Evolutionary conservation across 2,888 invertebrate species (phyloP).

Genomic region (Acanthoscelides obtectus): DNA sequence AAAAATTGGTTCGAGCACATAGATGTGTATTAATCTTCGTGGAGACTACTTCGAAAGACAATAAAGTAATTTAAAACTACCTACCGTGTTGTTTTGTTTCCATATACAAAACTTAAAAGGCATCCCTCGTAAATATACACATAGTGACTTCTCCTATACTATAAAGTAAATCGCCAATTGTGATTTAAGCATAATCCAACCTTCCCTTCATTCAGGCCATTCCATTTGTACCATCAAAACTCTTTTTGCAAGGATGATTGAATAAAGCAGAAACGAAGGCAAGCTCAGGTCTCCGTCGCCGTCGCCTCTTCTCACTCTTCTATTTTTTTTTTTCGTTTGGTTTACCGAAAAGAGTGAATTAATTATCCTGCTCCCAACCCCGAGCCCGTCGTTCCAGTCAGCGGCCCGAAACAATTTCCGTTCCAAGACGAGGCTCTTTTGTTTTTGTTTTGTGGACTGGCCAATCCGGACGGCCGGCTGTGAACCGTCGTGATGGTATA

Average conservation of each 20-base stretch:
- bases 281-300: neutral
- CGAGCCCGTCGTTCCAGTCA: neutral
- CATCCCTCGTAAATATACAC: no score
- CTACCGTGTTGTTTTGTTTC: no score
- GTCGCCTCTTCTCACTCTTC: neutral
- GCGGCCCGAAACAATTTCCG: neutral
- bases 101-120: no score
- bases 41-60: no score
- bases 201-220: neutral
- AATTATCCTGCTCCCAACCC: neutral
- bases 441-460: neutral
- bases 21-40: no score
- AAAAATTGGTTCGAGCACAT: no score
- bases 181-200: neutral
- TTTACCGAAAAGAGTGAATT: neutral
- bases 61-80: no score
- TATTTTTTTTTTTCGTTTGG: neutral
- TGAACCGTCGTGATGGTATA: neutral
- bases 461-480: neutral
- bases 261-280: neutral
- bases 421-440: neutral
- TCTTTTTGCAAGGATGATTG: neutral
- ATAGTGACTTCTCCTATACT: no score
- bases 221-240: neutral
- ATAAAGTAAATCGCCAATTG: neutral